Evolutionary conservation across 1,140 invertebrate species (phyloP).

Genomic region (Aculops lycopersici): DNA sequence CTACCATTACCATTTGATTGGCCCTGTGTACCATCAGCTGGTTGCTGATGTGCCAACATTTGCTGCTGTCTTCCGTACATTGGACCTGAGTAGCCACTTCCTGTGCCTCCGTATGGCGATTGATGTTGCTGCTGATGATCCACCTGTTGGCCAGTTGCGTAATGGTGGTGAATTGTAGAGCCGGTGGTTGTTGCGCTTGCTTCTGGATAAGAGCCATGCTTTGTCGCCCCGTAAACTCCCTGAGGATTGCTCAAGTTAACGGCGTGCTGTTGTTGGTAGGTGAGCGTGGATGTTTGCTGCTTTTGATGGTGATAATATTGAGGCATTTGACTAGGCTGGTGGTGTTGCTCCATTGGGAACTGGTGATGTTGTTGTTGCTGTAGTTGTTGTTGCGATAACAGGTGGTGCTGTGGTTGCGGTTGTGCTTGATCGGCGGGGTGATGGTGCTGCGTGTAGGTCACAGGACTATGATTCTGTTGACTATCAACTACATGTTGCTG

Average conservation of each 20-base stretch:
- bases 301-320: background rate
- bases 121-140: too few relatives aligned
- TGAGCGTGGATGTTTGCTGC: background rate
- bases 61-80: too few relatives aligned
- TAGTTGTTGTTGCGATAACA: constrained; percentile 1
- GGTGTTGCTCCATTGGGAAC: background rate
- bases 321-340: background rate
- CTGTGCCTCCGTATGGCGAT: too few relatives aligned
- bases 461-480: background rate
- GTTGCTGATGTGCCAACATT: too few relatives aligned
- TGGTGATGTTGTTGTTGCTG: constrained; percentile 2
- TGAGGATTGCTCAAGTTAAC: background rate
- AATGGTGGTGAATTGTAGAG: too few relatives aligned
- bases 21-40: too few relatives aligned
- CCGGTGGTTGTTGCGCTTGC: background rate
- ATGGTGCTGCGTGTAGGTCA: background rate
- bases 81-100: too few relatives aligned
- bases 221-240: background rate
- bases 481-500: too few relatives aligned
- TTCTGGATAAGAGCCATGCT: background rate
- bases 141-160: too few relatives aligned
- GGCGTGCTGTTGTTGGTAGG: background rate
- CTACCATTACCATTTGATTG: too few relatives aligned
- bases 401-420: background rate
- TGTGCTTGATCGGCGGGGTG: background rate